Evolutionary conservation across 2,888 invertebrate species (phyloP).

Genomic region (Perdita meconis): DNA sequence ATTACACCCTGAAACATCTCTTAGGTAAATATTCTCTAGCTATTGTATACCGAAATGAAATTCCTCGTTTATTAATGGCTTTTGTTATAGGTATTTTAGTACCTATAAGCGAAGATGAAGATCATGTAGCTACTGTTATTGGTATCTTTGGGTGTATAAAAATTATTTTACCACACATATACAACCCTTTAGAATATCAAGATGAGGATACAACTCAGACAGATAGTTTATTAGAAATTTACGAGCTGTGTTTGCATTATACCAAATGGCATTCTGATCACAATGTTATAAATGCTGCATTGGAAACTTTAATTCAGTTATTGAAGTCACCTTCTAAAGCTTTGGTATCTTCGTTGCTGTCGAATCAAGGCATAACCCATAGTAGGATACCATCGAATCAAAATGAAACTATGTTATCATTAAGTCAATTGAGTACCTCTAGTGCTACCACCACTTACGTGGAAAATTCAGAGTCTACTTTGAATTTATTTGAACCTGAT

Average conservation of each 20-base stretch:
- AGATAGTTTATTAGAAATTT: conserved; percentile 87
- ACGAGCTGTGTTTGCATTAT: conserved; percentile 91
- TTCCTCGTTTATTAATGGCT: conserved; percentile 18
- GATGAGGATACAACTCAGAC: conserved; percentile 68
- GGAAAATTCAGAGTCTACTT: conserved; percentile 69
- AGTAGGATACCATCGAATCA: conserved; percentile 74
- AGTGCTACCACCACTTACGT: conserved; percentile 69
- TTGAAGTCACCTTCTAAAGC: conserved; percentile 85
- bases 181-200: conserved; percentile 60
- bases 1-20: conserved; percentile 88
- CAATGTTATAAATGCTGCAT: conserved; percentile 93
- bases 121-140: conserved; percentile 85
- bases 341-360: conserved; percentile 83
- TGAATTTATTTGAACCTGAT: conserved; percentile 75
- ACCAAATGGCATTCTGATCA: conserved; percentile 90
- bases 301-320: conserved; percentile 88
- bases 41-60: conserved; percentile 2
- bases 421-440: conserved; percentile 74
- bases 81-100: conserved; percentile 61
- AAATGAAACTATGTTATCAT: conserved; percentile 65
- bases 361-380: conserved; percentile 82
- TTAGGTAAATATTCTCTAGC: conserved; percentile 83
- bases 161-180: conserved; percentile 87
- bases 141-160: conserved; percentile 89
- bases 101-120: conserved; percentile 55